Evolutionary conservation across 1,140 invertebrate species (phyloP), one percentile per base, ranked within the genome.

Genomic region (Plodia interpunctella): DNA sequence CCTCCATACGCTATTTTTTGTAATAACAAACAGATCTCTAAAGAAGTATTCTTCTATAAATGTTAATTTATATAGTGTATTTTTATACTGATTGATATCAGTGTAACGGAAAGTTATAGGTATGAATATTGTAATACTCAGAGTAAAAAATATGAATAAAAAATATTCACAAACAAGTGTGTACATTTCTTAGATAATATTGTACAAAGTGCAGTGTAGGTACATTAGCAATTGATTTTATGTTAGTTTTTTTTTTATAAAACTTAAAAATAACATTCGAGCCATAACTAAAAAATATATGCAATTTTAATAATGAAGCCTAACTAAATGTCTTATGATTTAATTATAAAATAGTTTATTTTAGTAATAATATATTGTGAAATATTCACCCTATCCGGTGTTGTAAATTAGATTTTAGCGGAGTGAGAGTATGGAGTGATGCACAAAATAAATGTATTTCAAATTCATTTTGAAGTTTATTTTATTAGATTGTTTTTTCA

Each of bases 321-420:
- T 87, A 85, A 84, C 70, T 84, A 75, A 84, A 87, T 87, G 83
- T 88, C 86, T 88, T 88, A 88, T 88, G 86, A 88, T 82, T 74
- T 67, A 71, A 76, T 75, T 73, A 72, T 70, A 62, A 72, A 74
- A 32, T 78, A 76, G 79, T 81, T 82, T 78, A 80, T 83, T 78
- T 76, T 80, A 78, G 71, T 76, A n/a, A n/a, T n/a, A n/a, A n/a
- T n/a, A 70, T 80, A 78, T 74, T 76, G 70, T 74, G 62, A 75
- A 70, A 78, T 78, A 74, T 76, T 74, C 82, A 84, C 76, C 77
- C 72, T 72, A 76, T 72, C 76, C 65, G 80, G 81, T 87, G 83
- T 84, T 84, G 78, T 86, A 80, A 58, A 78, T 80, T 88, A 88
- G 80, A 76, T 59, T 60, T 74, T 83, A 86, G 78, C 72, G 65